phyloP scores from a whole-genome alignment of 1,140 invertebrate species.

The Hormaphis cornu region DNA sequence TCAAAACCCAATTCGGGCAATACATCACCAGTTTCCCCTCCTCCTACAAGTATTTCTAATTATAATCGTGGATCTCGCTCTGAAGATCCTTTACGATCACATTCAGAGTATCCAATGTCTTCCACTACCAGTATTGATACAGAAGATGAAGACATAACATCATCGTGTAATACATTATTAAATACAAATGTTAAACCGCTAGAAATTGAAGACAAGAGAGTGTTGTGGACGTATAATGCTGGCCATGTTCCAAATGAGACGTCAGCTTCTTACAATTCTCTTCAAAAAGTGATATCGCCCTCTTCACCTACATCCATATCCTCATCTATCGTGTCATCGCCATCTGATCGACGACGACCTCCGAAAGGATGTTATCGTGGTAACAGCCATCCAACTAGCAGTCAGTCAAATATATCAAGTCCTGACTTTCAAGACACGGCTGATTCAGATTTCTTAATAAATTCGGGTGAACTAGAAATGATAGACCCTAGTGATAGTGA shows the following conservation, averaged over 20 bases:
- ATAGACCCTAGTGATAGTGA: conserved; percentile 78
- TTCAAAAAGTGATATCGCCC: conserved; percentile 46
- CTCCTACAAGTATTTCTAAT: conserved; percentile 45
- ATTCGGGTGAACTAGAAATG: conserved; percentile 61
- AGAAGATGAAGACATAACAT: conserved; percentile 87
- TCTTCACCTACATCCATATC: conserved; percentile 74
- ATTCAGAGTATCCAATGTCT: conserved; percentile 52
- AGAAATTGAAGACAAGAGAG: conserved; percentile 48
- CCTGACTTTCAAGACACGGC: conserved; percentile 74
- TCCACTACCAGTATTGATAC: conserved; percentile 79
- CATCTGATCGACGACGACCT: neutral
- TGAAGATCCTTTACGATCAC: conserved; percentile 69
- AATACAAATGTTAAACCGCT: conserved; percentile 64
- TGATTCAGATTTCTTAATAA: conserved; percentile 50
- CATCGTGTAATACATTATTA: conserved; percentile 78
- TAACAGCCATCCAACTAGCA: conserved; percentile 34
- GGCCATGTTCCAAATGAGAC: neutral
- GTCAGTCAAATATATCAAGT: conserved; percentile 78
- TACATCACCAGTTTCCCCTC: conserved; percentile 46
- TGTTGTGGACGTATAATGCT: conserved; percentile 86
- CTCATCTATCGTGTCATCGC: conserved; percentile 39
- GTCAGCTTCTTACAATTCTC: conserved; percentile 12
- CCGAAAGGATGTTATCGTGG: neutral
- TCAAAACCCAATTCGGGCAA: conserved; percentile 42
- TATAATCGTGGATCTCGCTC: conserved; percentile 51